Percentiles rank a stretch among this genome's conserved stretches.
These are phyloP conservation scores for Orgyia antiqua DNA, from an alignment of 2,888 invertebrate genomes.

Conservation along the genomic window DNA sequence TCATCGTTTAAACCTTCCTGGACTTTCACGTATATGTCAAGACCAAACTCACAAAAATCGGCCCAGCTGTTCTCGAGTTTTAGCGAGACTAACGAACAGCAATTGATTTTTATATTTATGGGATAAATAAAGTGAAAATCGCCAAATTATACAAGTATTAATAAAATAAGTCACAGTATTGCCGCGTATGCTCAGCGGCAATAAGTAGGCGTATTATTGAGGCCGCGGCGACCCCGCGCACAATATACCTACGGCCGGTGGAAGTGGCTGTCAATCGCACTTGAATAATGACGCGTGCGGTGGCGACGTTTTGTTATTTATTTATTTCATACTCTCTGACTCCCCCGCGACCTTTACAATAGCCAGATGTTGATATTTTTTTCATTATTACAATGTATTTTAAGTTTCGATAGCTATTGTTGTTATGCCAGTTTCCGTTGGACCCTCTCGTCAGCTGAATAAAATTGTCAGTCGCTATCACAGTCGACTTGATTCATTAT, in stretches of 20 bases:
- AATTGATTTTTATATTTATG: too few relatives aligned
- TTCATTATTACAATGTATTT: conserved; percentile 68
- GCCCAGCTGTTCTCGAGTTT: too few relatives aligned
- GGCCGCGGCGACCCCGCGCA: conserved; percentile 32
- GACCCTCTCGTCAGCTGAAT: conserved; percentile 29
- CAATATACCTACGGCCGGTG: conserved; percentile 35
- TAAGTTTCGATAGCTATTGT: conserved; percentile 57
- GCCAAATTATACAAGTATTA: conserved; percentile 14
- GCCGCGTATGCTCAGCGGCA: conserved; percentile 40
- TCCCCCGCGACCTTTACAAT: conserved; percentile 67
- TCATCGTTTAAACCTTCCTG: too few relatives aligned
- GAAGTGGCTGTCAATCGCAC: conserved; percentile 75
- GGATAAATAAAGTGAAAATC: too few relatives aligned
- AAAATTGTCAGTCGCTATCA: conserved; percentile 21
- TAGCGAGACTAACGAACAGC: too few relatives aligned
- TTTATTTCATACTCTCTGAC: conserved; percentile 50
- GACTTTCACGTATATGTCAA: too few relatives aligned
- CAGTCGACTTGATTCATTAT: conserved; percentile 20
- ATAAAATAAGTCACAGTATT: conserved; percentile 5
- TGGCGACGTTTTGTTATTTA: conserved; percentile 69
- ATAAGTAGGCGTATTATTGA: conserved; percentile 76
- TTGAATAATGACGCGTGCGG: conserved; percentile 76
- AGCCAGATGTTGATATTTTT: conserved; percentile 76
- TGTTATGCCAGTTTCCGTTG: conserved; percentile 59
- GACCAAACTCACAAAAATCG: too few relatives aligned